Evolutionary conservation across 2,888 invertebrate genomes (phyloP).

Genomic region (Schizaphis graminum): DNA sequence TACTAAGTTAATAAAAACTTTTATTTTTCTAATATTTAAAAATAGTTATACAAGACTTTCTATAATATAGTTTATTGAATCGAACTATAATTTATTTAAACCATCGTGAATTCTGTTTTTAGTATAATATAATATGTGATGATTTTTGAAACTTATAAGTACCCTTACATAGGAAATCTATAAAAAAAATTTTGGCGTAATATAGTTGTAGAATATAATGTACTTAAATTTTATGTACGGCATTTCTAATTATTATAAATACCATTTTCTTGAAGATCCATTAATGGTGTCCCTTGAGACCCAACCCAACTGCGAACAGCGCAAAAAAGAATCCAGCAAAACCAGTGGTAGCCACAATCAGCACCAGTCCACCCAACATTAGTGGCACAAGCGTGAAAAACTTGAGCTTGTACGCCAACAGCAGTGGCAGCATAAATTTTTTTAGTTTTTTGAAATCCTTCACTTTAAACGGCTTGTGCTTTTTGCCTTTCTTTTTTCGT

Average conservation of each 20-base stretch:
- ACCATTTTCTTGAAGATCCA: neutral
- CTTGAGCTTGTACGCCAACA: conserved; percentile 87
- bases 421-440: conserved; percentile 81
- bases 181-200: neutral
- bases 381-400: conserved; percentile 84
- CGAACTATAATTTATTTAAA: neutral
- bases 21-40: neutral
- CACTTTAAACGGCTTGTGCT: conserved; percentile 74
- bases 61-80: neutral
- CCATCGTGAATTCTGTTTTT: neutral
- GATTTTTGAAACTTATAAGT: neutral
- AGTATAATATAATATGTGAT: neutral
- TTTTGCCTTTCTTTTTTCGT: conserved; percentile 71
- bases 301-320: conserved; percentile 86
- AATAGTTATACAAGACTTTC: neutral
- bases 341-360: conserved; percentile 84
- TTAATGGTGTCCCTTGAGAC: conserved; percentile 69
- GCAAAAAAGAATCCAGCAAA: conserved; percentile 91
- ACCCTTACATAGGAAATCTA: neutral
- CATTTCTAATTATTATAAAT: neutral
- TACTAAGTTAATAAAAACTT: neutral
- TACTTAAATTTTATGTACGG: neutral
- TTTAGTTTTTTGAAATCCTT: conserved; percentile 69
- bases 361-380: conserved; percentile 79
- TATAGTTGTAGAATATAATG: neutral